These are phyloP conservation scores for Xestia c-nigrum DNA, from an alignment of 2,888 invertebrate species.

Conservation along the genomic window DNA sequence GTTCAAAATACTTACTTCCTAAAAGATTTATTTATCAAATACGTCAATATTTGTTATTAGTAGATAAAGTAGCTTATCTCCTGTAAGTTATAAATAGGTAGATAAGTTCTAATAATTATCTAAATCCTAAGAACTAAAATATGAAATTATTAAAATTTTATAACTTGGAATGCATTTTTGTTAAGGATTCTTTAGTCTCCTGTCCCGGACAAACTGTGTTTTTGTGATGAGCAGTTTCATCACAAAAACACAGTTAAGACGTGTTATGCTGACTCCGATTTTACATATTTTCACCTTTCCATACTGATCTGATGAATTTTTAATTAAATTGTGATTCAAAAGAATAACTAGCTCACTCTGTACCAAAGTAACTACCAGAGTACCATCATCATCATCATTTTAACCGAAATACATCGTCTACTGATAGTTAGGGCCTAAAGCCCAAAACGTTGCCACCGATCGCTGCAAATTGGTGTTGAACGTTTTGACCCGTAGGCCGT, in stretches of 20 bases:
- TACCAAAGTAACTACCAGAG: too few relatives aligned
- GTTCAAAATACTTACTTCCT: conserved; percentile 2
- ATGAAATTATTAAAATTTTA: neutral
- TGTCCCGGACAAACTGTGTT: neutral
- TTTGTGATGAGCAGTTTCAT: neutral
- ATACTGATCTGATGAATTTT: neutral
- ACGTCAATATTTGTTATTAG: neutral
- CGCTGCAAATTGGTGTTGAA: neutral
- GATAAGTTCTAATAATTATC: neutral
- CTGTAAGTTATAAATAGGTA: conserved; percentile 15
- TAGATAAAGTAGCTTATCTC: conserved; percentile 40
- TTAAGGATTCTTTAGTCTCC: neutral
- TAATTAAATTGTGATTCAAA: neutral
- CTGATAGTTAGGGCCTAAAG: neutral
- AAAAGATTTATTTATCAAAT: conserved; percentile 12
- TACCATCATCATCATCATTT: neutral
- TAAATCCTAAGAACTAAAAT: neutral
- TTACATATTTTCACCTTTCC: neutral
- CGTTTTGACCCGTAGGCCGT: neutral
- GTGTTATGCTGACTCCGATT: neutral
- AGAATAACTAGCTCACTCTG: too few relatives aligned
- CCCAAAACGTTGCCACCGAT: neutral
- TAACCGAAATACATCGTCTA: neutral
- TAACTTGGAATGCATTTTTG: neutral
- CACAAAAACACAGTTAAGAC: neutral